Evolutionary conservation across 2,113 vertebrate genomes (phyloP).

Genomic region (Bujurquina vittata): DNA sequence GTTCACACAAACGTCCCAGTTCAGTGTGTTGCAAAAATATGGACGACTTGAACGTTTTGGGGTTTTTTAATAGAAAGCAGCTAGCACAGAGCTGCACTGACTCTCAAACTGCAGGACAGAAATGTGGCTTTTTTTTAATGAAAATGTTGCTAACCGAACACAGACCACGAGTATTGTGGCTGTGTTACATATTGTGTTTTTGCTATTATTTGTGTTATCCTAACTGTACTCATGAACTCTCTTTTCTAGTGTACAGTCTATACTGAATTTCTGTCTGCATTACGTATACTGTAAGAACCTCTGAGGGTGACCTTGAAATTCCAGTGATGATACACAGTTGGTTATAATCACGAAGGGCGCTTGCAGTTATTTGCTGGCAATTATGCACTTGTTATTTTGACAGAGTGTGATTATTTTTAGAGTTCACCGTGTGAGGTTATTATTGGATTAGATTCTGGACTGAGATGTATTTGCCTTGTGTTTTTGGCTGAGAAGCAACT

Average conservation of each 20-base stretch:
- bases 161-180: constrained; percentile 5
- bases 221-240: constrained; percentile 47
- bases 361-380: constrained; percentile 34
- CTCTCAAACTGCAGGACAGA: constrained; percentile 38
- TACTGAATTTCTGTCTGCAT: constrained; percentile 41
- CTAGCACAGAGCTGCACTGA: constrained; percentile 8
- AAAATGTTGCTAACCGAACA: constrained; percentile 29
- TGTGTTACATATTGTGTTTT: constrained; percentile 63
- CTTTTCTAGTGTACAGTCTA: constrained; percentile 51
- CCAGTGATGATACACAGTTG: constrained; percentile 19
- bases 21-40: constrained; percentile 2
- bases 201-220: constrained; percentile 55
- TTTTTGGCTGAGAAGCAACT: constrained; percentile 41
- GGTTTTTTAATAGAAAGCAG: constrained; percentile 13
- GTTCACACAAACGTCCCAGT: background rate
- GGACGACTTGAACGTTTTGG: constrained; percentile 8
- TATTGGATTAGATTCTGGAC: constrained; percentile 67
- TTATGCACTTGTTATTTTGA: constrained; percentile 33
- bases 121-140: constrained; percentile 15
- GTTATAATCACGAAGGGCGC: constrained; percentile 16
- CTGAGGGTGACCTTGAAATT: constrained; percentile 38
- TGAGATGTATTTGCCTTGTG: constrained; percentile 29
- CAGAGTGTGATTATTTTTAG: constrained; percentile 57
- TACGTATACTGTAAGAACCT: constrained; percentile 31
- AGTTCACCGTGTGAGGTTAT: constrained; percentile 61